These are phyloP conservation scores for Magallana angulata DNA, from an alignment of 1,140 invertebrate species.

Conservation along the genomic window DNA sequence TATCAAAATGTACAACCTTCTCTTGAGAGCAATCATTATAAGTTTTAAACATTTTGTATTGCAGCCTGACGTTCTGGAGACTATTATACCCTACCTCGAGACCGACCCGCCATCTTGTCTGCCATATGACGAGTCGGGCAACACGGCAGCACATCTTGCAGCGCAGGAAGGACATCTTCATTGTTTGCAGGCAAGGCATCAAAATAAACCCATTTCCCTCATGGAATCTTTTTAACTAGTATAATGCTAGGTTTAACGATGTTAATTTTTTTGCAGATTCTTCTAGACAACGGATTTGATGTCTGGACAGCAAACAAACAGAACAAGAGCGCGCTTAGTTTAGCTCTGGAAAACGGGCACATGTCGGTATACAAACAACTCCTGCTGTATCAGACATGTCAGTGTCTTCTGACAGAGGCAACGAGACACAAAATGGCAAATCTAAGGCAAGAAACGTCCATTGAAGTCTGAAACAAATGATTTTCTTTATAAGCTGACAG, in stretches of 20 bases:
- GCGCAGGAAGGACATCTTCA: constrained; percentile 51
- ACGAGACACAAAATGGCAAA: constrained; percentile 1
- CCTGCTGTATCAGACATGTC: constrained; percentile 49
- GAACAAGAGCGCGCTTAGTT: constrained; percentile 41
- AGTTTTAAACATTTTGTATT: constrained; percentile 1
- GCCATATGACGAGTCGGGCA: constrained; percentile 40
- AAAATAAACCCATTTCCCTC: neutral
- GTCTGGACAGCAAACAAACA: constrained; percentile 49
- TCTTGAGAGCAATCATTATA: neutral
- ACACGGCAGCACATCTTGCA: constrained; percentile 53
- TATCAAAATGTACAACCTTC: no score
- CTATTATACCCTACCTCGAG: constrained; percentile 29
- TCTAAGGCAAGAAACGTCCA: neutral
- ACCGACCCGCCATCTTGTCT: constrained; percentile 20
- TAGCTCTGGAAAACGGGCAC: constrained; percentile 53
- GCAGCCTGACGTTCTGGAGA: constrained; percentile 16
- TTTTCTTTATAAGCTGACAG: neutral
- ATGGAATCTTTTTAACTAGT: no score
- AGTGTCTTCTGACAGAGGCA: constrained; percentile 44
- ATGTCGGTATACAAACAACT: constrained; percentile 46
- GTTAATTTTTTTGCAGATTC: constrained; percentile 39
- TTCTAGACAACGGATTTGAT: constrained; percentile 54
- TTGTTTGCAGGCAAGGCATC: constrained; percentile 51
- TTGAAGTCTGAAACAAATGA: neutral
- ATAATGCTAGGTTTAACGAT: no score